A percentile compares a stretch with the other conserved stretches of the same genome.
These are phyloP conservation scores for Dreissena polymorpha DNA, from an alignment of 1,140 invertebrate genomes.

Conservation along the genomic window DNA sequence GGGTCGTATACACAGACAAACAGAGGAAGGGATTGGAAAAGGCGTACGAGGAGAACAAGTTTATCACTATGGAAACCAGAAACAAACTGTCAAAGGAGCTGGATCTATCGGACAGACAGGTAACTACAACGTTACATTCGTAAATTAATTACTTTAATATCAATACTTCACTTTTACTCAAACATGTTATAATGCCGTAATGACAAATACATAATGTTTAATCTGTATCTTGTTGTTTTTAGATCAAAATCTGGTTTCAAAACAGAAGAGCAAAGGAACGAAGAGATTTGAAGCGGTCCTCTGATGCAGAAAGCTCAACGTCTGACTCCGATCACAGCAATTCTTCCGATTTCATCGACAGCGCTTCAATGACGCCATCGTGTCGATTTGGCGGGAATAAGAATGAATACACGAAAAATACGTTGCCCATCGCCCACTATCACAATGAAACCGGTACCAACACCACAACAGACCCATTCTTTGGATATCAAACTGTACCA, in stretches of 20 bases:
- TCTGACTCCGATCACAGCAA: background rate
- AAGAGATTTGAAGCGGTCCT: slow-evolving; percentile 14
- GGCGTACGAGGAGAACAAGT: too few relatives aligned
- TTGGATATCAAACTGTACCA: too few relatives aligned
- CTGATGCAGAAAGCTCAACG: background rate
- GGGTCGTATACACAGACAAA: too few relatives aligned
- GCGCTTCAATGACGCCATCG: background rate
- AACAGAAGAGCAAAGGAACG: slow-evolving; percentile 36
- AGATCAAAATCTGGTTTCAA: slow-evolving; percentile 45
- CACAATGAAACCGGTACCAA: background rate
- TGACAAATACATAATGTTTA: background rate
- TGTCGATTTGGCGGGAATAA: background rate
- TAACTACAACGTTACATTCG: background rate
- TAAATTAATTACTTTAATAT: too few relatives aligned
- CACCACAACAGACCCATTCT: too few relatives aligned
- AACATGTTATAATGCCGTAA: background rate
- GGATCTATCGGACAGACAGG: slow-evolving; percentile 47
- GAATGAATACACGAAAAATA: background rate
- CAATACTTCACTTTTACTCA: background rate
- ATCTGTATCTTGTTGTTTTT: background rate
- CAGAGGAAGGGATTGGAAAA: too few relatives aligned
- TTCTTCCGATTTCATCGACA: background rate
- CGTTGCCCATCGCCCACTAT: background rate
- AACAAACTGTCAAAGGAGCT: slow-evolving; percentile 20
- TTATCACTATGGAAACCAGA: slow-evolving; percentile 2